Percentiles rank a stretch among this genome's conserved stretches.
Evolutionary conservation across 2,888 invertebrate species (phyloP).

Genomic region (Polia nebulosa): DNA sequence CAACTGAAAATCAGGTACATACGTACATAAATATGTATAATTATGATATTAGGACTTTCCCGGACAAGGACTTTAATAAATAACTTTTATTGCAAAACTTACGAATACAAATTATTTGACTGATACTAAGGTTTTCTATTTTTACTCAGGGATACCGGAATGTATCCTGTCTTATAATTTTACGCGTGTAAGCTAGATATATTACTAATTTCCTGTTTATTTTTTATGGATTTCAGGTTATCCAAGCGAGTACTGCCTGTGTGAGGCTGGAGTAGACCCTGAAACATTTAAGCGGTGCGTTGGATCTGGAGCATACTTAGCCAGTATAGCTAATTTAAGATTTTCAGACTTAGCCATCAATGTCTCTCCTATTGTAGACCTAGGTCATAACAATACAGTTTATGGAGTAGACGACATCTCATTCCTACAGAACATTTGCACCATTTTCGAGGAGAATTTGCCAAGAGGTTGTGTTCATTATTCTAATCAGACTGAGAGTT

Average conservation of each 20-base stretch:
- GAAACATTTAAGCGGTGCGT: constrained; percentile 49
- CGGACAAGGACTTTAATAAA: no score
- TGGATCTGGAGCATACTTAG: not conserved
- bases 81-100: not conserved
- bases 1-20: not conserved
- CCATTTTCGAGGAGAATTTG: constrained; percentile 73
- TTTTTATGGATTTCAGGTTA: constrained; percentile 27
- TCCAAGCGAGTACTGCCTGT: constrained; percentile 23
- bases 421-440: constrained; percentile 77
- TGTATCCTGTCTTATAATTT: no score
- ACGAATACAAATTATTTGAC: not conserved
- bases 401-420: constrained; percentile 71
- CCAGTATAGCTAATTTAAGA: not conserved
- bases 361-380: constrained; percentile 43
- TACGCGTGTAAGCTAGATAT: not conserved
- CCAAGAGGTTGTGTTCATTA: constrained; percentile 74
- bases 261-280: constrained; percentile 22
- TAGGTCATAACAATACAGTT: constrained; percentile 43
- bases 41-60: no score
- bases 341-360: not conserved
- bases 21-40: no score
- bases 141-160: no score
- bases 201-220: not conserved
- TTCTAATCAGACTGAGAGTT: constrained; percentile 25
- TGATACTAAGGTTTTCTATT: no score